Conservation (phyloP, 2,888 invertebrate genomes). For the Ditula angustiorana region DNA sequence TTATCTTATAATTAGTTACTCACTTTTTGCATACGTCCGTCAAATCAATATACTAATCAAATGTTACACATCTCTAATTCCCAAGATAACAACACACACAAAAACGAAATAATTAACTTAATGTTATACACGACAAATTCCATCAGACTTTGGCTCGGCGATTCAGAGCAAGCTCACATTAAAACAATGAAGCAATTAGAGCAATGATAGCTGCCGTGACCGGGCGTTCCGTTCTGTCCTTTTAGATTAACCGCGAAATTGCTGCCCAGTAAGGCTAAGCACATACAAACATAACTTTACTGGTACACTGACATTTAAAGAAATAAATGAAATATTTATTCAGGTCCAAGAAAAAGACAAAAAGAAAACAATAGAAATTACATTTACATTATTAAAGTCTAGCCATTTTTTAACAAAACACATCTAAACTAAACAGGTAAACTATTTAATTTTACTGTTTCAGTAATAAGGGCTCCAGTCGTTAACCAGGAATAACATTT, state of each 20-base stretch:
- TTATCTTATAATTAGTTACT: background rate
- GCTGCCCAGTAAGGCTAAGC: slow-evolving; percentile 16
- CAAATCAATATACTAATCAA: background rate
- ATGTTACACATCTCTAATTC: background rate
- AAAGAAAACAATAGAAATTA: too few relatives aligned
- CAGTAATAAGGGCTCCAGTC: too few relatives aligned
- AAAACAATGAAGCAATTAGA: slow-evolving; percentile 35
- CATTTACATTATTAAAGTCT: too few relatives aligned
- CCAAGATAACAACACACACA: background rate
- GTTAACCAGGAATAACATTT: too few relatives aligned
- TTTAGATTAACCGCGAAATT: slow-evolving; percentile 49
- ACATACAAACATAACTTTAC: background rate
- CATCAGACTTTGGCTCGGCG: background rate
- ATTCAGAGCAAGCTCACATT: slow-evolving; percentile 18
- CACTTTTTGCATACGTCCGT: background rate
- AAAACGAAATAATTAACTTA: background rate
- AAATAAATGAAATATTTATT: too few relatives aligned
- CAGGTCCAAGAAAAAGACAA: too few relatives aligned
- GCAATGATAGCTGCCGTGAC: slow-evolving; percentile 29
- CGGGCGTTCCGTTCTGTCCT: slow-evolving; percentile 24
- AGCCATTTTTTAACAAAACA: too few relatives aligned
- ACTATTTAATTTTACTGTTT: too few relatives aligned
- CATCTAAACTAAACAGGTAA: too few relatives aligned
- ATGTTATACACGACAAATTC: background rate
- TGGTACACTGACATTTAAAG: background rate